phyloP scores from a whole-genome alignment of 2,113 vertebrate genomes.

The Suricata suricatta region DNA sequence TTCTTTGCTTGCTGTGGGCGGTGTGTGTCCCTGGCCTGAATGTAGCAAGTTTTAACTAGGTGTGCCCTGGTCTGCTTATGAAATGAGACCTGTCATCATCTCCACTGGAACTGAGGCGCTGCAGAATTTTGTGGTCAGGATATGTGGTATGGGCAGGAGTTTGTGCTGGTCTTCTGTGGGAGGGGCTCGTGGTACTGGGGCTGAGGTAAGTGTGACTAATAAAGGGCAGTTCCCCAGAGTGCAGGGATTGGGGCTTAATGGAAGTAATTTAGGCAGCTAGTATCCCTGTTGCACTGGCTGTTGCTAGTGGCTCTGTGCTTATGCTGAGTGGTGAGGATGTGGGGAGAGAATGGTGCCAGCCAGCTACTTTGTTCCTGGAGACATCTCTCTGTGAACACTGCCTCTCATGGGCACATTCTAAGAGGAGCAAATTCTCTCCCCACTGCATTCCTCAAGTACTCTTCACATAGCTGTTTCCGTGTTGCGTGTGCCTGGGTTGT shows the following conservation, averaged over 20 bases:
- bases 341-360: not conserved
- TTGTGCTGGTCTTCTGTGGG: not conserved
- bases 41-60: not conserved
- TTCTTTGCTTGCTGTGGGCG: not conserved
- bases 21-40: not conserved
- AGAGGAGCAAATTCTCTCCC: not conserved
- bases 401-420: not conserved
- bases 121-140: not conserved
- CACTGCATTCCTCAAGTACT: not conserved
- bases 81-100: not conserved
- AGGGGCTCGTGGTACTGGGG: not conserved
- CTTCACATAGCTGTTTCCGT: not conserved
- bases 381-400: not conserved
- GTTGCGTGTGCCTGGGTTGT: not conserved
- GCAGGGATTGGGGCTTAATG: not conserved
- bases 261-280: not conserved
- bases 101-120: not conserved
- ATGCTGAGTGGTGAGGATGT: not conserved
- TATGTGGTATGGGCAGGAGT: not conserved
- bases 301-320: not conserved
- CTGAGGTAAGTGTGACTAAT: not conserved
- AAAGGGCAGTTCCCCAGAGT: not conserved
- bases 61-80: not conserved
- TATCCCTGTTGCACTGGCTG: not conserved
- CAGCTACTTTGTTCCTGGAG: not conserved